Evolutionary conservation across 2,113 vertebrate genomes (phyloP).

Genomic region (Catharus fuscescens): DNA sequence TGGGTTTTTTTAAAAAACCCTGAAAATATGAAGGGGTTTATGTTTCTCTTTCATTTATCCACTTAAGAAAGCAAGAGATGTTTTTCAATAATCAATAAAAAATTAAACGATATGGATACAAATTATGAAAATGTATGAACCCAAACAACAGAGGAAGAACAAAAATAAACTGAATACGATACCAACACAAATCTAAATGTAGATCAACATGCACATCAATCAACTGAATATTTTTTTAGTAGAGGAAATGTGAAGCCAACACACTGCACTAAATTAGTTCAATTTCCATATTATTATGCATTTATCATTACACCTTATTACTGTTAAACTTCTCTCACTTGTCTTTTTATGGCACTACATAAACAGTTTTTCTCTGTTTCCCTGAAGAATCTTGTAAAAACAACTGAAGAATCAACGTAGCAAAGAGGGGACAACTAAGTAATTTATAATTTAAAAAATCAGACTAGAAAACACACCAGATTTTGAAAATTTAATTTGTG

Average conservation of each 20-base stretch:
- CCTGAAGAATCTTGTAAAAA: background rate
- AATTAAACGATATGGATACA: background rate
- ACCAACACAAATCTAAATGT: slow-evolving; percentile 25
- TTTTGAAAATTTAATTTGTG: background rate
- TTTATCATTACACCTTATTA: slow-evolving; percentile 44
- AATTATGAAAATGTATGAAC: background rate
- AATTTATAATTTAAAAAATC: background rate
- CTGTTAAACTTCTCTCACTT: background rate
- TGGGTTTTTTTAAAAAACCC: accelerated
- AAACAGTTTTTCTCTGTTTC: slow-evolving; percentile 21
- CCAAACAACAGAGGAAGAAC: background rate
- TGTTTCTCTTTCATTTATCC: background rate
- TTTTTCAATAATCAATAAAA: background rate
- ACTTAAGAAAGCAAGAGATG: background rate
- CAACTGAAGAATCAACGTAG: background rate
- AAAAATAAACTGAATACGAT: slow-evolving; percentile 7
- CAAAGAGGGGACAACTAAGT: background rate
- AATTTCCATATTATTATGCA: background rate
- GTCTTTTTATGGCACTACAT: background rate
- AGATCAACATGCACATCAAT: slow-evolving; percentile 1
- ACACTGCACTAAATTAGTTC: background rate
- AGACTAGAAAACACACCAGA: background rate
- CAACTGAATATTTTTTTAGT: background rate
- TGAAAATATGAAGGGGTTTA: background rate
- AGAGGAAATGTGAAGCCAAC: background rate